Percentiles rank a stretch among this genome's conserved stretches.
Evolutionary conservation across 2,888 invertebrate genomes (phyloP).

Genomic region (Hyppa rectilinea): DNA sequence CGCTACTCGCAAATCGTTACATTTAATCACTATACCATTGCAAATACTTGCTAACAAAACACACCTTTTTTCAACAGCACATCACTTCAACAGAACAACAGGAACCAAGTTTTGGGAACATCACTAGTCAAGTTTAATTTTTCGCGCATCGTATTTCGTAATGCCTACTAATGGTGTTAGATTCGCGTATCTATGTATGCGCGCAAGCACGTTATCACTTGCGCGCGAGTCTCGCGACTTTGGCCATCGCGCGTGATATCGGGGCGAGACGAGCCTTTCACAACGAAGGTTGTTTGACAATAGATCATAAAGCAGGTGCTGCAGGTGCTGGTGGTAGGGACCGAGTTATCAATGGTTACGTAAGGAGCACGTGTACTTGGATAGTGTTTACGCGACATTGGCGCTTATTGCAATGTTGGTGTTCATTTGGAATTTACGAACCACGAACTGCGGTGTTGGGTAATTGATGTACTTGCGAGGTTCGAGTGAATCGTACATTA

Average conservation of each 20-base stretch:
- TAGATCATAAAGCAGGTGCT: conserved; percentile 31
- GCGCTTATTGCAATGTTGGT: conserved; percentile 25
- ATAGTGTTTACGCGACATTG: conserved; percentile 45
- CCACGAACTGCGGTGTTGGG: conserved; percentile 23
- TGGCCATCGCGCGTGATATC: conserved; percentile 44
- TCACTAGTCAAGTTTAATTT: conserved; percentile 5
- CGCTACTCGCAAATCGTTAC: conserved; percentile 38
- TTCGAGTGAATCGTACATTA: not conserved
- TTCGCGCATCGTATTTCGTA: conserved; percentile 41
- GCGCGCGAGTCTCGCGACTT: conserved; percentile 57
- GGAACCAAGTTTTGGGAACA: conserved; percentile 1
- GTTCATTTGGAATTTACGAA: conserved; percentile 10
- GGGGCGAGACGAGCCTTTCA: conserved; percentile 62
- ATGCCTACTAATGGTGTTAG: conserved; percentile 11
- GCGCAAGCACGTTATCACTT: conserved; percentile 52
- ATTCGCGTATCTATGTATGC: conserved; percentile 3
- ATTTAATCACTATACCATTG: conserved; percentile 48
- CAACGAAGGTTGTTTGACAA: conserved; percentile 62
- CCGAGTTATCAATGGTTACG: conserved; percentile 54
- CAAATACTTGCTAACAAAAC: conserved; percentile 40
- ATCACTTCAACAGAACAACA: conserved; percentile 29
- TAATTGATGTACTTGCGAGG: conserved; percentile 22
- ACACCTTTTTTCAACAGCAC: conserved; percentile 44
- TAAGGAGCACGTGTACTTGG: conserved; percentile 46
- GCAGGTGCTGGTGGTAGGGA: conserved; percentile 39